Conservation (phyloP, 2,797 vertebrate species). For the Ptychobarbus kaznakovi region DNA sequence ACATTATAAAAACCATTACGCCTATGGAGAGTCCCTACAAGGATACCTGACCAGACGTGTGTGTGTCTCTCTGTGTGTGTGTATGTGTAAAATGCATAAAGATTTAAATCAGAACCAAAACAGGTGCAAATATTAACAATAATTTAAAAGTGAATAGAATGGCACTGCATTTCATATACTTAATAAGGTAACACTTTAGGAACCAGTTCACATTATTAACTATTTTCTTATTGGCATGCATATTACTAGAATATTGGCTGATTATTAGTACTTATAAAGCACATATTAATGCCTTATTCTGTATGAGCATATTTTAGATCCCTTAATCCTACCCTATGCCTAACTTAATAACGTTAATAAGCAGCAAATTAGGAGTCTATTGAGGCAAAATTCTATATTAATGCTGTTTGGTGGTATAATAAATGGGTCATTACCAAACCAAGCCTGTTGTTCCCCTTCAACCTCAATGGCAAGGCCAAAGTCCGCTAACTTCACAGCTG, state of each 20-base stretch:
- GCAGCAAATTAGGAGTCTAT: background rate
- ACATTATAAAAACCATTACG: no score
- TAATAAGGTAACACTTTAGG: background rate
- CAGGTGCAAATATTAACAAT: background rate
- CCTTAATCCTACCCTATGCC: background rate
- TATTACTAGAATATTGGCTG: background rate
- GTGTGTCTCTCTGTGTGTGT: no score
- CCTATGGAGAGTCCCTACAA: no score
- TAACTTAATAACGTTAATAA: background rate
- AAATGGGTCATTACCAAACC: constrained; percentile 86
- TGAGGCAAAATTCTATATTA: background rate
- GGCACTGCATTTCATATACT: background rate
- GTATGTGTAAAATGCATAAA: background rate
- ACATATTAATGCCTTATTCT: background rate
- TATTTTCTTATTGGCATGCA: background rate
- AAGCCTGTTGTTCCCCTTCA: constrained; percentile 96
- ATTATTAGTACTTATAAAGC: background rate
- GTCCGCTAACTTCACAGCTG: constrained; percentile 94
- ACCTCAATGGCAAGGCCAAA: constrained; percentile 97
- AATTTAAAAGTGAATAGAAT: background rate
- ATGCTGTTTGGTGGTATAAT: background rate
- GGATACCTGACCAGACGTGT: no score
- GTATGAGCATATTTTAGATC: background rate
- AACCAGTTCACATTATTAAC: background rate
- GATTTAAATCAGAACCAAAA: background rate